phyloP scores from a whole-genome alignment of 2,797 vertebrate genomes.

The Phoeniculus purpureus region DNA sequence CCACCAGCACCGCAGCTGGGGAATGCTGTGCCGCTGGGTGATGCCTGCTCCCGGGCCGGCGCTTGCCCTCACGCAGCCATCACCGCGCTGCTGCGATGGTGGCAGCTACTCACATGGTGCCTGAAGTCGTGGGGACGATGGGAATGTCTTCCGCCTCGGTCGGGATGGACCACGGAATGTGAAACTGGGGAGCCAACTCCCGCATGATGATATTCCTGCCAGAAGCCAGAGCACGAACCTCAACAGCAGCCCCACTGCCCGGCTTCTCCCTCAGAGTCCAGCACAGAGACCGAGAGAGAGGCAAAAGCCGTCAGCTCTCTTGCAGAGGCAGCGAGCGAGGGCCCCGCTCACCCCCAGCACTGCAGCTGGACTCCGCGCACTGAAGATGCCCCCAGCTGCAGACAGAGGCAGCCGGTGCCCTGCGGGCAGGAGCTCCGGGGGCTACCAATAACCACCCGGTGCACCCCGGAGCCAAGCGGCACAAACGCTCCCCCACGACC shows the following conservation, averaged over 20 bases:
- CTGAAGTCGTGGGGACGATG: slow-evolving; percentile 97
- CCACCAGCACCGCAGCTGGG: background rate
- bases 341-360: background rate
- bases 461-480: background rate
- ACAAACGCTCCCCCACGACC: background rate
- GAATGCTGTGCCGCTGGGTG: background rate
- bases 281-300: background rate
- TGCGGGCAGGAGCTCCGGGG: background rate
- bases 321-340: background rate
- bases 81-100: background rate
- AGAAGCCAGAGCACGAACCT: slow-evolving; percentile 7
- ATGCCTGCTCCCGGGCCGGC: background rate
- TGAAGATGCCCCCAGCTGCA: background rate
- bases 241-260: background rate
- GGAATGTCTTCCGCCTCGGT: slow-evolving; percentile 98
- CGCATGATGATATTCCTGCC: slow-evolving; percentile 97
- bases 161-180: slow-evolving; percentile 98
- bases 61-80: background rate
- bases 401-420: background rate
- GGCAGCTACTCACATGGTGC: slow-evolving; percentile 91
- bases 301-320: background rate
- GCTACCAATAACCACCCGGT: background rate
- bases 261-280: background rate
- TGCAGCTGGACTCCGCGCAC: background rate
- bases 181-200: slow-evolving; percentile 96